phyloP scores from a whole-genome alignment of 2,113 vertebrate genomes.

The Calyptommatus sinebrachiatus region DNA sequence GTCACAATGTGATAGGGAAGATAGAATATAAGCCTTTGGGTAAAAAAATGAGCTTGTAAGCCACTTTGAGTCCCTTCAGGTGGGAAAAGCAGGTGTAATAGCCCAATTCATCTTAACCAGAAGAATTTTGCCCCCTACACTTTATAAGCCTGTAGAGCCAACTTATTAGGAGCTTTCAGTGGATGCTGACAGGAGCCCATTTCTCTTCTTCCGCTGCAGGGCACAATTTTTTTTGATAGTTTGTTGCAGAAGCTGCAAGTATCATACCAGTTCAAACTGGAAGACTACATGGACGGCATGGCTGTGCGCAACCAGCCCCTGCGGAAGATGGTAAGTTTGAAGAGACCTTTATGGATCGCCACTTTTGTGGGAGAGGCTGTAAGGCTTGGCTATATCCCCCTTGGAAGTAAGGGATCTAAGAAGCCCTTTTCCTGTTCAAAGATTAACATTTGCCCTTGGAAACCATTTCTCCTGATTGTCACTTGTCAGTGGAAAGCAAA shows the following conservation, averaged over 20 bases:
- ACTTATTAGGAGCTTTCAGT: too few relatives aligned
- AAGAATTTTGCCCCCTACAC: too few relatives aligned
- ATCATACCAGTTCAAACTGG: slow-evolving; percentile 91
- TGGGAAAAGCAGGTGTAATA: too few relatives aligned
- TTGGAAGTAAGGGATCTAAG: neutral
- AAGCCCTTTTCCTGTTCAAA: neutral
- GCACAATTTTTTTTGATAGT: slow-evolving; percentile 87
- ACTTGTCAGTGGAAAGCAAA: neutral
- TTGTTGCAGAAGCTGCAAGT: slow-evolving; percentile 93
- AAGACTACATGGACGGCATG: slow-evolving; percentile 96
- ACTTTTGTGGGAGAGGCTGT: neutral
- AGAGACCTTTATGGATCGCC: neutral
- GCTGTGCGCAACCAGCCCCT: slow-evolving; percentile 91
- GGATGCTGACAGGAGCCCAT: too few relatives aligned
- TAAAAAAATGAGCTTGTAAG: too few relatives aligned
- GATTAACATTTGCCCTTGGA: too few relatives aligned
- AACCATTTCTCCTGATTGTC: neutral
- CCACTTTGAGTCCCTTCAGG: too few relatives aligned
- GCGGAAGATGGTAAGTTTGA: slow-evolving; percentile 82
- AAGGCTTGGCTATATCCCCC: too few relatives aligned
- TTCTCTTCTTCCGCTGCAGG: slow-evolving; percentile 71
- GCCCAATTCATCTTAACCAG: too few relatives aligned
- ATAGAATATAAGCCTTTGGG: too few relatives aligned
- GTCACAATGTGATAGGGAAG: too few relatives aligned
- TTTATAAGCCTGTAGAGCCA: too few relatives aligned